Conservation (phyloP, 2,113 vertebrate species). For the Bos javanicus region DNA sequence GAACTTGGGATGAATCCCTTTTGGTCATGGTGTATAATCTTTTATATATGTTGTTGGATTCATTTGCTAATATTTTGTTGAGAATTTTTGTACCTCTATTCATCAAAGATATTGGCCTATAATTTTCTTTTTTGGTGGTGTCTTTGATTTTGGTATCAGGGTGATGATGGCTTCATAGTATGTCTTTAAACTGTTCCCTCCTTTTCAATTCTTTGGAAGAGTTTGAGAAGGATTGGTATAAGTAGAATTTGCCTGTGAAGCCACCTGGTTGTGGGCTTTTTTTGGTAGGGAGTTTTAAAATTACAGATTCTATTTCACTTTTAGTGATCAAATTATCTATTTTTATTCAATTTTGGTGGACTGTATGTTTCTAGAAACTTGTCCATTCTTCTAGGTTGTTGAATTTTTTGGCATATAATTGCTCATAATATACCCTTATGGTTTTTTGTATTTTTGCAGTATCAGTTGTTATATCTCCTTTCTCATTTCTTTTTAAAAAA, state of each 20-base stretch:
- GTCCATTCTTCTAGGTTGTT: background rate
- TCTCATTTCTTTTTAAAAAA: background rate
- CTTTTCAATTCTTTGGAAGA: background rate
- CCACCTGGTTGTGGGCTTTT: background rate
- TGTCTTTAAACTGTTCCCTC: background rate
- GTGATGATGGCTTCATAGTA: too few species aligned
- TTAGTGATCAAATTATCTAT: background rate
- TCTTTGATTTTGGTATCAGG: too few species aligned
- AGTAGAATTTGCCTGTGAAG: background rate
- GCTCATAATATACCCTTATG: background rate
- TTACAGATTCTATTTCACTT: background rate
- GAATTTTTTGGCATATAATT: background rate
- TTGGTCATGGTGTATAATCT: background rate
- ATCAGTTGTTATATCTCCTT: background rate
- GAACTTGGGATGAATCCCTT: background rate
- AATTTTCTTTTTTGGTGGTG: too few species aligned
- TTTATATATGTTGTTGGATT: too few species aligned
- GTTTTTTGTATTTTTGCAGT: background rate
- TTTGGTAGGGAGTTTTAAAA: background rate
- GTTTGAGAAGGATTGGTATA: background rate
- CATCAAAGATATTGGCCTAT: too few species aligned
- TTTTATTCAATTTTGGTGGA: background rate
- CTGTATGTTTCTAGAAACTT: background rate
- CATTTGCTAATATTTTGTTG: too few species aligned
- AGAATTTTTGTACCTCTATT: too few species aligned